Evolutionary conservation across 2,888 invertebrate genomes (phyloP).

Genomic region (Drosophila nr. perissopoda): DNA sequence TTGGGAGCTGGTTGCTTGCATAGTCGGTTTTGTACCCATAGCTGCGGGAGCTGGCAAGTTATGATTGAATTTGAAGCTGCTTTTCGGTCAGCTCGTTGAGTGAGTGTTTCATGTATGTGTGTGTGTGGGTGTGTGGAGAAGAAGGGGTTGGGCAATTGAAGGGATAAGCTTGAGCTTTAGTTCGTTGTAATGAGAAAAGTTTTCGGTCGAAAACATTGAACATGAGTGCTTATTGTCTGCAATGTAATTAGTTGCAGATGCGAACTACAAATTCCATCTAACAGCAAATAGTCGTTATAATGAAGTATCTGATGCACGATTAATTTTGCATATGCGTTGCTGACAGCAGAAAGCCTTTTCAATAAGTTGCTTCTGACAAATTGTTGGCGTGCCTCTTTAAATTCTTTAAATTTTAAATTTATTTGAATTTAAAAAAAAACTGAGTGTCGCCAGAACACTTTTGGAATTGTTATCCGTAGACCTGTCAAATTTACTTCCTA

Average conservation of each 20-base stretch:
- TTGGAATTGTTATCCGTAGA: not conserved
- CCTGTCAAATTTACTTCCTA: not conserved
- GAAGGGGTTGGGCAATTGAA: not conserved
- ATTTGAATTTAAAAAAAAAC: too few species aligned
- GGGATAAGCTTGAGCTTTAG: slow-evolving; percentile 33
- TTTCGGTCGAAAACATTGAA: slow-evolving; percentile 40
- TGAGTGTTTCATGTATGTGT: slow-evolving; percentile 8
- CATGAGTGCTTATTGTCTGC: slow-evolving; percentile 56
- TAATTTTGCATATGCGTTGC: not conserved
- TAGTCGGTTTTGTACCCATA: slow-evolving; percentile 5
- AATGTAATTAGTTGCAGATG: slow-evolving; percentile 53
- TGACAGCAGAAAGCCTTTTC: not conserved
- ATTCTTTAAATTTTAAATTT: too few species aligned
- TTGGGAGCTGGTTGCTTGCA: not conserved
- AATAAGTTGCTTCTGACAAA: not conserved
- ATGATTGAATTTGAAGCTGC: slow-evolving; percentile 76
- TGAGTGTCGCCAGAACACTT: not conserved
- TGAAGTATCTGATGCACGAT: not conserved
- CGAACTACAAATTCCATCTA: slow-evolving; percentile 23
- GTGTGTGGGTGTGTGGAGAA: slow-evolving; percentile 12
- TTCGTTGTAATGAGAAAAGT: slow-evolving; percentile 72
- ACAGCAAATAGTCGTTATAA: slow-evolving; percentile 10
- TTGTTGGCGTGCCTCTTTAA: not conserved
- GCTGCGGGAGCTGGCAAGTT: slow-evolving; percentile 61
- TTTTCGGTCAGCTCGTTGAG: slow-evolving; percentile 50